phyloP scores from a whole-genome alignment of 23 tunicate species.

The Halocynthia roretzi region DNA sequence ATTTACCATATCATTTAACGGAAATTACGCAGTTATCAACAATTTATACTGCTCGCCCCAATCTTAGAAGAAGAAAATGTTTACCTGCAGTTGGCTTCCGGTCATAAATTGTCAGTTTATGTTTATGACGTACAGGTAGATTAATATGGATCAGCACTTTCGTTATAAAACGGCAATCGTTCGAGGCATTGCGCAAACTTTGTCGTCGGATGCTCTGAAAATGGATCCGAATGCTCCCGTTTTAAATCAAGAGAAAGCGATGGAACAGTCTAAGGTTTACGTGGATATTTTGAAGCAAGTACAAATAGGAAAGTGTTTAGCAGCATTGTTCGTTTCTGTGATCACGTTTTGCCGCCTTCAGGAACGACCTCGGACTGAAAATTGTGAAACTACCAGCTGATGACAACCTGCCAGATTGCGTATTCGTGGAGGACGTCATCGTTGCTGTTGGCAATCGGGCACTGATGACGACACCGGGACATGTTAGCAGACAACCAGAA shows the following conservation, averaged over 20 bases:
- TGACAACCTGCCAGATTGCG: conserved; percentile 79
- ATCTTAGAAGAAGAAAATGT: no score
- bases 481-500: conserved; percentile 65
- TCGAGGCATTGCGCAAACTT: conserved; percentile 30
- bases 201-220: conserved; percentile 52
- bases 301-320: neutral
- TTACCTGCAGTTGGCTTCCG: no score
- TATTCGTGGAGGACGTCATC: conserved; percentile 81
- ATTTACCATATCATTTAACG: no score
- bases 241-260: conserved; percentile 45
- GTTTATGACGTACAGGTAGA: no score
- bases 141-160: conserved; percentile 19
- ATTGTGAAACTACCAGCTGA: conserved; percentile 67
- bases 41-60: no score
- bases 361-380: conserved; percentile 44
- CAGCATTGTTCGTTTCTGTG: neutral
- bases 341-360: neutral
- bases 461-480: conserved; percentile 60
- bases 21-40: no score
- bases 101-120: no score
- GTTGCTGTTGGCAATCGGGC: conserved; percentile 64
- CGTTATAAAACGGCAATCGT: conserved; percentile 44
- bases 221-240: conserved; percentile 12
- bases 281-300: conserved; percentile 38
- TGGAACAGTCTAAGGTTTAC: conserved; percentile 41